Conservation (phyloP, 2,113 vertebrate genomes). For the Tinamus guttatus region DNA sequence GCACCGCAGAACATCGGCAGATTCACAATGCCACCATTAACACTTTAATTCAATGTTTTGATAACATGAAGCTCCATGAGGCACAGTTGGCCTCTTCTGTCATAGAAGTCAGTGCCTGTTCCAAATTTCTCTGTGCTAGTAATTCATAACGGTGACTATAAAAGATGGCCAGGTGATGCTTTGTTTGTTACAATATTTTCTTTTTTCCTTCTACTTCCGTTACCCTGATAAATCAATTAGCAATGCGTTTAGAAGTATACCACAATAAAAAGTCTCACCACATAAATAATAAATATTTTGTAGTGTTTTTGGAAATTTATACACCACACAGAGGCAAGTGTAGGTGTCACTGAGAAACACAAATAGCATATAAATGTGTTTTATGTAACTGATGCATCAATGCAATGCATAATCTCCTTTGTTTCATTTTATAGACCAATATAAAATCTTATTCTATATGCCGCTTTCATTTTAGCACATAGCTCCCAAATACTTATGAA, state of each 20-base stretch:
- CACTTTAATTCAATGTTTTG: slow-evolving; percentile 73
- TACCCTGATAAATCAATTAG: neutral
- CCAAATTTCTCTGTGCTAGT: neutral
- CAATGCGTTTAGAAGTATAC: neutral
- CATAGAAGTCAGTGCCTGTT: slow-evolving; percentile 12
- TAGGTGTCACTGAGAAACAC: neutral
- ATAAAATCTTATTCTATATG: neutral
- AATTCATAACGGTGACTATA: neutral
- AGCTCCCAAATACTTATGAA: neutral
- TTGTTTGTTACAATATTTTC: neutral
- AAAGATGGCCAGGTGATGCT: neutral
- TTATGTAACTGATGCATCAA: neutral
- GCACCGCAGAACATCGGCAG: slow-evolving; percentile 54
- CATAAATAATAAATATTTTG: neutral
- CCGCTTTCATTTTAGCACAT: neutral
- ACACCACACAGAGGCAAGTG: neutral
- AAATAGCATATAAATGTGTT: neutral
- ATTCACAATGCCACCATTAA: slow-evolving; percentile 75
- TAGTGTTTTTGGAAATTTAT: neutral
- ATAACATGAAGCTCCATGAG: slow-evolving; percentile 58
- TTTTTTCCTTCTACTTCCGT: neutral
- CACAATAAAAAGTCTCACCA: neutral
- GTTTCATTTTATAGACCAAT: neutral
- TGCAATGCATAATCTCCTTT: neutral
- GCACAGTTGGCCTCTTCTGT: slow-evolving; percentile 75